phyloP scores from a whole-genome alignment of 2,797 vertebrate species.

The Lerista edwardsae region DNA sequence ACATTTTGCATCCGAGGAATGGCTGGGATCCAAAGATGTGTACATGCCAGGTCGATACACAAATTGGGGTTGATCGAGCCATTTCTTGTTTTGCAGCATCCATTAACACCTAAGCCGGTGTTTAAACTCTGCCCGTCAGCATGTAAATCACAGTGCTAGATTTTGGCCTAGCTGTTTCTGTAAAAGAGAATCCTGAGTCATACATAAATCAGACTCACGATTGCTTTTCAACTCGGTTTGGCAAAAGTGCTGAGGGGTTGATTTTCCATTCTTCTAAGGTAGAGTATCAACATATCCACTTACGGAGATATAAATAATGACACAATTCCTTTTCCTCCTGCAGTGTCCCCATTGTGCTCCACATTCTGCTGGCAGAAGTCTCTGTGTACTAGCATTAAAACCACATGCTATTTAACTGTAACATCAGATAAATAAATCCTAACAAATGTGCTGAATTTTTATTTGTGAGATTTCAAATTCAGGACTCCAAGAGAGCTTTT shows the following conservation, averaged over 20 bases:
- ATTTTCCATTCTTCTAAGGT: not conserved
- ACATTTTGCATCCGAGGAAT: not conserved
- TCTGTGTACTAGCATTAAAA: not conserved
- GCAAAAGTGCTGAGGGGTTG: not conserved
- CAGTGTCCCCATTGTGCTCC: not conserved
- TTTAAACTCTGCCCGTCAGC: not conserved
- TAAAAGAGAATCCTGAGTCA: not conserved
- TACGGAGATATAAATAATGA: not conserved
- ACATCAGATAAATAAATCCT: not conserved
- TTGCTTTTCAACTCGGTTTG: slow-evolving; percentile 1
- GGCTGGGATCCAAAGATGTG: not conserved
- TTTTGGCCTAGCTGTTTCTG: not conserved
- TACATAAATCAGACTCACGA: not conserved
- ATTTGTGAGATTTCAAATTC: not conserved
- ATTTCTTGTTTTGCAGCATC: not conserved
- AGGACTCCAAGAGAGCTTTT: not conserved
- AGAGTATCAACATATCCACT: not conserved
- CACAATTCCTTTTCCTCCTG: not conserved
- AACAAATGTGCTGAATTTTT: not conserved
- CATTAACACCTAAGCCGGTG: not conserved
- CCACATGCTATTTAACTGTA: not conserved
- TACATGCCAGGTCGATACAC: not conserved
- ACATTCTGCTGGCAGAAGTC: not conserved
- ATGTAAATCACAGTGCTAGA: not conserved
- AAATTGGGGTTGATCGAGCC: not conserved